Evolutionary conservation across 1,140 invertebrate genomes (phyloP).

Genomic region (Caenorhabditis elegans): DNA sequence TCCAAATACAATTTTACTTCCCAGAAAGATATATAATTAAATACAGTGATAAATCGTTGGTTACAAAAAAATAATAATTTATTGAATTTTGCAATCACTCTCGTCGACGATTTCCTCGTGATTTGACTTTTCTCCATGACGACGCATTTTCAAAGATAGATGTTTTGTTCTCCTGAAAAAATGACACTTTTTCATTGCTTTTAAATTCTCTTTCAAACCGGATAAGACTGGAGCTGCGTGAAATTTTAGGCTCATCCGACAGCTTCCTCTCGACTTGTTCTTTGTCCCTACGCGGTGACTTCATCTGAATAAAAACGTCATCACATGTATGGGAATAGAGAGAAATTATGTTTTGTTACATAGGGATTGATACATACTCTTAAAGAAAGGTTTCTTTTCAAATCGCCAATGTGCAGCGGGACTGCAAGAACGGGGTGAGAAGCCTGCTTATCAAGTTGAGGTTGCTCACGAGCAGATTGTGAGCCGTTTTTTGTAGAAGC

Average conservation of each 20-base stretch:
- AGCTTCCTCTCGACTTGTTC: conserved; percentile 32
- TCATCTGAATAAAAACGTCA: conserved; percentile 21
- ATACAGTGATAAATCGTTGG: not conserved
- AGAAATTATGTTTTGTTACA: conserved; percentile 10
- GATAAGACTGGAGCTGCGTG: conserved; percentile 48
- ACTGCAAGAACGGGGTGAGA: conserved; percentile 38
- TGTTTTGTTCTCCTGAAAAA: conserved; percentile 53
- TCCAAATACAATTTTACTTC: not conserved
- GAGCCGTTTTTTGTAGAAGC: conserved; percentile 1
- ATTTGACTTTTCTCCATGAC: conserved; percentile 41
- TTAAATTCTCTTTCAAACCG: conserved; percentile 11
- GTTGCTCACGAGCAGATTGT: conserved; percentile 20
- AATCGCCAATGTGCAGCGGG: conserved; percentile 7
- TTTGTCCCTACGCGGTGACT: conserved; percentile 45
- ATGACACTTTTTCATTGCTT: not conserved
- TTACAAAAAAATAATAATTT: not conserved
- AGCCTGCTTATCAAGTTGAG: conserved; percentile 35
- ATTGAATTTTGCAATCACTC: conserved; percentile 50
- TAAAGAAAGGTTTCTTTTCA: conserved; percentile 52
- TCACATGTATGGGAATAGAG: too few species aligned
- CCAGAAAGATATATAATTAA: not conserved
- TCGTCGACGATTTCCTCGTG: conserved; percentile 41
- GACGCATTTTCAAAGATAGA: conserved; percentile 53
- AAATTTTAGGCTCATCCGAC: conserved; percentile 49
- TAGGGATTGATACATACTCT: conserved; percentile 45